phyloP scores from a whole-genome alignment of 2,797 vertebrate genomes.

The Oceanodroma leucorhoa region DNA sequence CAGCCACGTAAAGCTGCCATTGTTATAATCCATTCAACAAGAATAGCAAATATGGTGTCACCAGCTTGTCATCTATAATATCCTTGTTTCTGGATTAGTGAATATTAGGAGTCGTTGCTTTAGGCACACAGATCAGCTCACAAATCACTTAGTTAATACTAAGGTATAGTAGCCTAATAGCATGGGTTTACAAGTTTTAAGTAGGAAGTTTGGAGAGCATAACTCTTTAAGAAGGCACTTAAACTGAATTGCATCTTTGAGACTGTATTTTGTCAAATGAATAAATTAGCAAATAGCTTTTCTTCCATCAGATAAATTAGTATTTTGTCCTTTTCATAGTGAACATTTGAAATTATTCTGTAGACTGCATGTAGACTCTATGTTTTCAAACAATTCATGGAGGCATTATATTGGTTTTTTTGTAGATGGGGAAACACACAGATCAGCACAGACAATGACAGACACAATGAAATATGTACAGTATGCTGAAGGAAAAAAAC shows the following conservation, averaged over 20 bases:
- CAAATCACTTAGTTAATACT: background rate
- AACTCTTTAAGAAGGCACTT: background rate
- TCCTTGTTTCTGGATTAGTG: background rate
- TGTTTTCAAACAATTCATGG: background rate
- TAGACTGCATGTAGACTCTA: background rate
- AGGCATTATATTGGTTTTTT: rapidly evolving
- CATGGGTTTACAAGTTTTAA: background rate
- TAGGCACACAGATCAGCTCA: background rate
- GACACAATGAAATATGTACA: background rate
- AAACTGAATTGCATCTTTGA: background rate
- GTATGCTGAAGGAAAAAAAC: background rate
- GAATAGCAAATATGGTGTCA: background rate
- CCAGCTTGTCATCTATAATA: background rate
- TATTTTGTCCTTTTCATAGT: background rate
- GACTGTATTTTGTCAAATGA: background rate
- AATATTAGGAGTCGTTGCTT: background rate
- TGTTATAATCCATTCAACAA: background rate
- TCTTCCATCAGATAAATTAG: background rate
- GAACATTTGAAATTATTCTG: background rate
- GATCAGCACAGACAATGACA: background rate
- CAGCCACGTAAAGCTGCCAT: background rate
- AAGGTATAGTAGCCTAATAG: background rate
- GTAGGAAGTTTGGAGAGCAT: background rate
- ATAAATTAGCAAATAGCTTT: background rate
- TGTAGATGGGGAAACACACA: background rate